phyloP scores from a whole-genome alignment of 1,140 invertebrate species.

The Anastrepha ludens region DNA sequence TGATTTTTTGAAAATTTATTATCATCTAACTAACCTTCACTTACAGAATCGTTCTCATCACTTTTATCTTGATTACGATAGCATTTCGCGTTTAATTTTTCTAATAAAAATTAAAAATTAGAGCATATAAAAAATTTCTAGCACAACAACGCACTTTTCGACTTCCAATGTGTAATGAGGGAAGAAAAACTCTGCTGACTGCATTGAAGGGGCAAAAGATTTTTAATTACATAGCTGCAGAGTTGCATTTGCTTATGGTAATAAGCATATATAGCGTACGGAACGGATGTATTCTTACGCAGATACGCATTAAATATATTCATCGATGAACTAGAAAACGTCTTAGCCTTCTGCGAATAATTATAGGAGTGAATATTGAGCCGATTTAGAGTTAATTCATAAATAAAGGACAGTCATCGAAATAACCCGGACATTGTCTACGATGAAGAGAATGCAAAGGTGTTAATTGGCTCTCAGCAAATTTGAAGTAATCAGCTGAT shows the following conservation, averaged over 20 bases:
- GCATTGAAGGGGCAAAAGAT: constrained; percentile 35
- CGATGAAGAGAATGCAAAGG: too few relatives aligned
- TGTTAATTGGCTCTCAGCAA: too few relatives aligned
- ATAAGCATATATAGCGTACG: too few relatives aligned
- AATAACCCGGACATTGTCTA: too few relatives aligned
- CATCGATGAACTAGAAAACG: too few relatives aligned
- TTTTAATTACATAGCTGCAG: neutral
- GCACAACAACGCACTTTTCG: constrained; percentile 50
- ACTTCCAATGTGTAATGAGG: constrained; percentile 36
- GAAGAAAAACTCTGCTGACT: constrained; percentile 23
- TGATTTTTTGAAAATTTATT: neutral
- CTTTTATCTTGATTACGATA: constrained; percentile 22
- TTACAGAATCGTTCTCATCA: neutral
- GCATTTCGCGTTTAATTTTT: constrained; percentile 1
- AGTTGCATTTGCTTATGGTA: neutral
- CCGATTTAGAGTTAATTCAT: too few relatives aligned
- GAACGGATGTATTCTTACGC: too few relatives aligned
- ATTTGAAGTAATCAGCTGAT: too few relatives aligned
- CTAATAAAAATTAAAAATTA: constrained; percentile 35
- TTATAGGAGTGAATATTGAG: too few relatives aligned
- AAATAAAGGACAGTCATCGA: too few relatives aligned
- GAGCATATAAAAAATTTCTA: constrained; percentile 47
- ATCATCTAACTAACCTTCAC: neutral
- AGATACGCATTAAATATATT: too few relatives aligned
- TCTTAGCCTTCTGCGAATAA: too few relatives aligned